phyloP scores from a whole-genome alignment of 2,888 invertebrate species.

The Orthosia gothica region DNA sequence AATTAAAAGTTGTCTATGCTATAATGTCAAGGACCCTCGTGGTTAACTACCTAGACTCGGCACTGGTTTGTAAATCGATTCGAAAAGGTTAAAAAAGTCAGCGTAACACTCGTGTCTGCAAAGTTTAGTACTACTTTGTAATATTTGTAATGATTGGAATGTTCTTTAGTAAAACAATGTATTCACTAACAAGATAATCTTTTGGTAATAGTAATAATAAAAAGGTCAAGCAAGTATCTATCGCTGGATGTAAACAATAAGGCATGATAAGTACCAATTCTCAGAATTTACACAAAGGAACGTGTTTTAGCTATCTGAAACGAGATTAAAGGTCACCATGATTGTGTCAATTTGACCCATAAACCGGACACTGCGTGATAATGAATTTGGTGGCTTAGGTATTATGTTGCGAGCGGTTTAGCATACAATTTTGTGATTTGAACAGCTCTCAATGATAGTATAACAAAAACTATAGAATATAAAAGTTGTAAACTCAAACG shows the following conservation, averaged over 20 bases:
- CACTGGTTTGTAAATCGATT: conserved; percentile 62
- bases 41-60: conserved; percentile 54
- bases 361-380: conserved; percentile 87
- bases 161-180: conserved; percentile 7
- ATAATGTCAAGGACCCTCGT: conserved; percentile 75
- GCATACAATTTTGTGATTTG: conserved; percentile 4
- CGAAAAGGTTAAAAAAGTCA: conserved; percentile 64
- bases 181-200: conserved; percentile 28
- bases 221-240: conserved; percentile 68
- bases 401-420: conserved; percentile 21
- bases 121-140: neutral
- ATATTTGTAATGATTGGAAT: conserved; percentile 11
- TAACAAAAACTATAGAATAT: neutral
- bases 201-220: conserved; percentile 42
- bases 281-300: conserved; percentile 86
- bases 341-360: conserved; percentile 88
- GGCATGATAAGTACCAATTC: conserved; percentile 78
- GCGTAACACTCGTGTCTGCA: conserved; percentile 31
- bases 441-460: neutral
- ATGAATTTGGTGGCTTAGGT: conserved; percentile 76
- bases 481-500: neutral
- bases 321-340: conserved; percentile 87
- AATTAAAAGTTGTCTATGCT: conserved; percentile 74
- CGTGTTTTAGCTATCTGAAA: conserved; percentile 86
- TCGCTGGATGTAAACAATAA: conserved; percentile 76